Conservation (phyloP, 1,140 invertebrate species). For the Drosophila lacteicornis region DNA sequence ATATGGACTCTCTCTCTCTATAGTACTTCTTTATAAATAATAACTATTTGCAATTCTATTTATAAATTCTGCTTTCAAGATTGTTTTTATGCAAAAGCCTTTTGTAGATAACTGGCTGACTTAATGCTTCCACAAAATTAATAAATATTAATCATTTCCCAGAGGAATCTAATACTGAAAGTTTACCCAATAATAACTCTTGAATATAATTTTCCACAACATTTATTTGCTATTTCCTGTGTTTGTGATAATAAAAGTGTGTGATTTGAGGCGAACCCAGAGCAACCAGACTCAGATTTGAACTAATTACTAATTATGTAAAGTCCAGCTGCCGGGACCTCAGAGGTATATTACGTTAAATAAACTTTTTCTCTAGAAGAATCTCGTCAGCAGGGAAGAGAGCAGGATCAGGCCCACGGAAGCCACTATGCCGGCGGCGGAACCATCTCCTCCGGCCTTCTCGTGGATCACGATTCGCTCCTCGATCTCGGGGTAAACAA, state of each 20-base stretch:
- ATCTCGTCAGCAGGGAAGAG: conserved; percentile 33
- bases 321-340: conserved; percentile 1
- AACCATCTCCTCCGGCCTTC: conserved; percentile 10
- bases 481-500: conserved; percentile 86
- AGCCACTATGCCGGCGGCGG: conserved; percentile 35
- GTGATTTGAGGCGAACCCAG: neutral
- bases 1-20: too few relatives aligned
- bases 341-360: neutral
- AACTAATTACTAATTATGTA: neutral
- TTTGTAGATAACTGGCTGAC: too few relatives aligned
- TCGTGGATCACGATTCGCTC: conserved; percentile 84
- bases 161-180: too few relatives aligned
- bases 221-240: conserved; percentile 33
- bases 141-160: too few relatives aligned
- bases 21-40: too few relatives aligned
- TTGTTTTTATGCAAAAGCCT: too few relatives aligned
- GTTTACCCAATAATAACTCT: neutral
- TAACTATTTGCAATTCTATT: too few relatives aligned
- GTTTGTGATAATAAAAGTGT: neutral
- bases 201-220: conserved; percentile 13
- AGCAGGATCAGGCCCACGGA: conserved; percentile 50
- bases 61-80: too few relatives aligned
- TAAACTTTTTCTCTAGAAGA: conserved; percentile 14
- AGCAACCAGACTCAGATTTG: neutral
- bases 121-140: too few relatives aligned